Evolutionary conservation across 2,797 vertebrate genomes (phyloP).

Genomic region (Anguilla obscura): DNA sequence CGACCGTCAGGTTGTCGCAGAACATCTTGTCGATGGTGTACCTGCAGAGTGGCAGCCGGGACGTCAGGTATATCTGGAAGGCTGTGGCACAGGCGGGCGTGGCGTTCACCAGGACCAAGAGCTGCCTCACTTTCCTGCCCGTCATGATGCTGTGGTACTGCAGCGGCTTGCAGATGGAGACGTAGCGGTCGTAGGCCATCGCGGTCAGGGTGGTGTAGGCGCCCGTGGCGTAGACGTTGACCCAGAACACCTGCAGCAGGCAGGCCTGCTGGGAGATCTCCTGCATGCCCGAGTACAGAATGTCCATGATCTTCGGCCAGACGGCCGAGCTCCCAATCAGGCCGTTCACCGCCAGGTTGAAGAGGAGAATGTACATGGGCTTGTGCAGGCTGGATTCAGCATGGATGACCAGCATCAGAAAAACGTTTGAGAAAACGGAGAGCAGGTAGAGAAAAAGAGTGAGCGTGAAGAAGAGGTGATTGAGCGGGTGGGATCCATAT

Average conservation of each 20-base stretch:
- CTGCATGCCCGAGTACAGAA: conserved; percentile 3
- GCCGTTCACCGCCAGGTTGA: conserved; percentile 18
- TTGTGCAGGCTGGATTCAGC: conserved; percentile 39
- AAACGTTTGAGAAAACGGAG: conserved; percentile 13
- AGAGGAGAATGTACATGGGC: conserved; percentile 55
- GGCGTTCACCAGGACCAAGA: conserved; percentile 48
- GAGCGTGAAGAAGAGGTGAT: conserved; percentile 23
- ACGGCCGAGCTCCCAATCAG: conserved; percentile 25
- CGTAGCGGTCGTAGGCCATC: conserved; percentile 49
- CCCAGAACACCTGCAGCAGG: conserved; percentile 19
- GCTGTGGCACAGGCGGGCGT: conserved; percentile 33
- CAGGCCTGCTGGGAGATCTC: background rate
- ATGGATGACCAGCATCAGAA: conserved; percentile 30
- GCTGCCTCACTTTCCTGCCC: conserved; percentile 39
- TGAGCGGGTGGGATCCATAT: conserved; percentile 44
- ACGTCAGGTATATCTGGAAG: conserved; percentile 51
- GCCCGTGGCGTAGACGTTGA: background rate
- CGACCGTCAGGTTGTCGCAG: conserved; percentile 56
- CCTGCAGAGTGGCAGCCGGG: conserved; percentile 50
- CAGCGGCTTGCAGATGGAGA: conserved; percentile 47
- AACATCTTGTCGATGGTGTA: conserved; percentile 53
- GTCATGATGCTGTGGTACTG: conserved; percentile 62
- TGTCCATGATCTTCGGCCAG: conserved; percentile 25
- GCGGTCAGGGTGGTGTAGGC: background rate
- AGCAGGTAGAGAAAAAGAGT: conserved; percentile 14